Evolutionary conservation across 1,140 invertebrate species (phyloP).

Genomic region (Drosophila repleta): DNA sequence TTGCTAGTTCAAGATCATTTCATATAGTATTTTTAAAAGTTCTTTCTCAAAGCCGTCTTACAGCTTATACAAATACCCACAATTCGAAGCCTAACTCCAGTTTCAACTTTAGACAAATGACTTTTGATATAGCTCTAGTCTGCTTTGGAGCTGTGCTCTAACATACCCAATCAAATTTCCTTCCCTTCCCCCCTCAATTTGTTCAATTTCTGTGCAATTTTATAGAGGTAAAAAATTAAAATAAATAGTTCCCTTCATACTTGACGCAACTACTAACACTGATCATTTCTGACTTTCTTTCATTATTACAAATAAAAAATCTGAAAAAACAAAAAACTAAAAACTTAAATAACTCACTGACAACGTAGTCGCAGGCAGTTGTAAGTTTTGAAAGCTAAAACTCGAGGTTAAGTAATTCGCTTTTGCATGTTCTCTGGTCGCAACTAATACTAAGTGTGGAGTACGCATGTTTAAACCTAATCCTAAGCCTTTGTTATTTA

Average conservation of each 20-base stretch:
- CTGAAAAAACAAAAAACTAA: not conserved
- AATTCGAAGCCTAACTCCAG: too few relatives aligned
- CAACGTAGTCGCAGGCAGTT: slow-evolving; percentile 70
- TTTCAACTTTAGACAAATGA: too few relatives aligned
- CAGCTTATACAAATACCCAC: too few relatives aligned
- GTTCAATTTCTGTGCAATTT: slow-evolving; percentile 33
- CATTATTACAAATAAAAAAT: slow-evolving; percentile 4
- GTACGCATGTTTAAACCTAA: slow-evolving; percentile 31
- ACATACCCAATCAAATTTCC: too few relatives aligned
- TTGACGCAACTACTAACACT: slow-evolving; percentile 26
- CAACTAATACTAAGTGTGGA: slow-evolving; percentile 5
- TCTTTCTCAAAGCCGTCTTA: too few relatives aligned
- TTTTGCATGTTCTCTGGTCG: slow-evolving; percentile 41
- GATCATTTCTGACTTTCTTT: slow-evolving; percentile 23
- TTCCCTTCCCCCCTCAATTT: too few relatives aligned
- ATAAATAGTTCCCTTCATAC: not conserved
- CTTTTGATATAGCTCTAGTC: too few relatives aligned
- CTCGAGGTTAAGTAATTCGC: slow-evolving; percentile 38
- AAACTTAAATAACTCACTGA: slow-evolving; percentile 23
- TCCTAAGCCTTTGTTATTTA: slow-evolving; percentile 8
- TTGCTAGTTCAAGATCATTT: too few relatives aligned
- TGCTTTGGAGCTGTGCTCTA: too few relatives aligned
- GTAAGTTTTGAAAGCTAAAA: slow-evolving; percentile 59
- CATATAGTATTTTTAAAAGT: too few relatives aligned
- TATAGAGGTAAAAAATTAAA: not conserved